Evolutionary conservation across 2,888 invertebrate species (phyloP).

Genomic region (Leptinotarsa tumamoca): DNA sequence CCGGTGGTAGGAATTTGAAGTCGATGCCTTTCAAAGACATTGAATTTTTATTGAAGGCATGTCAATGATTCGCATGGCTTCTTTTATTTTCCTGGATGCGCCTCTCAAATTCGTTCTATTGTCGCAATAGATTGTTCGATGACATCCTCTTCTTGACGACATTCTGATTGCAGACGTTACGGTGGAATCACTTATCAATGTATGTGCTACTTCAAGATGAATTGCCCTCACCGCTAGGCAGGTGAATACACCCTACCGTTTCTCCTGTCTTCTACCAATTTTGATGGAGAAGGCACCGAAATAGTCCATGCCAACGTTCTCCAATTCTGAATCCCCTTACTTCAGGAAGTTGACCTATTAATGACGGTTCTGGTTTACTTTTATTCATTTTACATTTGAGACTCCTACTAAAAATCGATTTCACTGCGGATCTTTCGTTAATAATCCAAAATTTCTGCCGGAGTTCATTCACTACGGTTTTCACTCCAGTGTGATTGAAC

Average conservation of each 20-base stretch:
- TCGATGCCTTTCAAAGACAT: neutral
- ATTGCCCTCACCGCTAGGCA: neutral
- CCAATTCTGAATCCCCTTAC: neutral
- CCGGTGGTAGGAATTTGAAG: constrained; percentile 1
- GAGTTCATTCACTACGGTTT: neutral
- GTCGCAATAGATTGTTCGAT: constrained; percentile 12
- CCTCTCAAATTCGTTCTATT: constrained; percentile 9
- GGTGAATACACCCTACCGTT: constrained; percentile 2
- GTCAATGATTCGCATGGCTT: neutral
- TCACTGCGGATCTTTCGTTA: neutral
- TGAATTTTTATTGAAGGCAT: neutral
- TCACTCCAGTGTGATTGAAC: neutral
- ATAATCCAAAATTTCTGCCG: constrained; percentile 1
- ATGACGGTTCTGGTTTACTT: neutral
- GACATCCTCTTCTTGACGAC: neutral
- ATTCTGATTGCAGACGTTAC: neutral
- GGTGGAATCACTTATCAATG: neutral
- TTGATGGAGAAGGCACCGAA: neutral
- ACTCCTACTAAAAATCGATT: neutral
- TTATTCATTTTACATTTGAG: neutral
- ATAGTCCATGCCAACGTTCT: neutral
- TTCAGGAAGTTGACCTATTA: constrained; percentile 1
- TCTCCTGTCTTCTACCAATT: constrained; percentile 1
- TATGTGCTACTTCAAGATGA: neutral
- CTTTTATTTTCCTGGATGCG: neutral